Percentiles rank a stretch among this genome's conserved stretches.
Conservation (phyloP, 2,888 invertebrate genomes). For the Himalopsyche tibetana region DNA sequence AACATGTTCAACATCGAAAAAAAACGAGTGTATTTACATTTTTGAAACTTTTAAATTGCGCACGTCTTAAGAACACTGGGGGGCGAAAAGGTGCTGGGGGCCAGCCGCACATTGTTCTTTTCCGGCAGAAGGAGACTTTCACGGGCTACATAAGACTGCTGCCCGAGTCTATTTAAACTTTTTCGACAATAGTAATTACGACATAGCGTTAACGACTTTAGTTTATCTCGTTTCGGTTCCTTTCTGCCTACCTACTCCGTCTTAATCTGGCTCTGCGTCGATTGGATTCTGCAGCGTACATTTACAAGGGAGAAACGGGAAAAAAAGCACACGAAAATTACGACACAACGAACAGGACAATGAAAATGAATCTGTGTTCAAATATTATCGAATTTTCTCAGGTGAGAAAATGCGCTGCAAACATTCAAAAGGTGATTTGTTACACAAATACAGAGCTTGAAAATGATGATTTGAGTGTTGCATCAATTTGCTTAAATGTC, state of each 20-base stretch:
- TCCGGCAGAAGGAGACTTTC: not conserved
- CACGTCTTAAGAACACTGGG: not conserved
- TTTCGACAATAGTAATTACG: slow-evolving; percentile 34
- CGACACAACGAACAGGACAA: too few species aligned
- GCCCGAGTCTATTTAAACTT: slow-evolving; percentile 34
- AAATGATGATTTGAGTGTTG: too few species aligned
- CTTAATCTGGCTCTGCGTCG: slow-evolving; percentile 8
- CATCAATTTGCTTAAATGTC: too few species aligned
- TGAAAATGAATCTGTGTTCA: too few species aligned
- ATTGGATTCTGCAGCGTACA: not conserved
- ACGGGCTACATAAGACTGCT: slow-evolving; percentile 6
- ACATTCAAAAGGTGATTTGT: too few species aligned
- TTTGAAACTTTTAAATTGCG: slow-evolving; percentile 30
- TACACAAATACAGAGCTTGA: too few species aligned
- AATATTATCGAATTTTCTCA: too few species aligned
- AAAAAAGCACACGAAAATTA: too few species aligned
- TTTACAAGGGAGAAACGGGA: not conserved
- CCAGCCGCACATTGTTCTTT: slow-evolving; percentile 8
- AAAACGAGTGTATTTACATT: not conserved
- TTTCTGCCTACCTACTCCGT: slow-evolving; percentile 2
- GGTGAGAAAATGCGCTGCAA: too few species aligned
- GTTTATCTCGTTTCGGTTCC: slow-evolving; percentile 26
- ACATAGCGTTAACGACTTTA: slow-evolving; percentile 31
- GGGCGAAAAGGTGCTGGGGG: not conserved
- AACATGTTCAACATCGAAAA: not conserved